These are phyloP conservation scores for Pocillopora meandrina DNA, from an alignment of 92 coral and sea anemone species.

Conservation along the genomic window DNA sequence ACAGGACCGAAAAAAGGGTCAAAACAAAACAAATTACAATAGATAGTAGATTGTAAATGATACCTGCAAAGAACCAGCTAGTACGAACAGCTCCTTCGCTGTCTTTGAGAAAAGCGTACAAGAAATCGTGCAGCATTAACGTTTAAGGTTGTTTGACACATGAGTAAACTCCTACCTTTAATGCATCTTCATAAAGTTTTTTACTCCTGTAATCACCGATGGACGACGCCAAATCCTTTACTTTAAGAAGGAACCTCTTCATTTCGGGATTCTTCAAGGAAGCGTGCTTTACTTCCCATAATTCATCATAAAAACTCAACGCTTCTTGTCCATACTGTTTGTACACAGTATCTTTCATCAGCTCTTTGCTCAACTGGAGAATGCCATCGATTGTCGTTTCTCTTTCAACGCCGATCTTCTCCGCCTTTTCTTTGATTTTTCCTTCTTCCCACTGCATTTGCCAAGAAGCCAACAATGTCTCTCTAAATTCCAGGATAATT, in stretches of 20 bases:
- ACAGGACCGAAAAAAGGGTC: no score
- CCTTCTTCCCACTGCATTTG: constrained; percentile 16
- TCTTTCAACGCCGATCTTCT: background rate
- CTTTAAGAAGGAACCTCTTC: constrained; percentile 1
- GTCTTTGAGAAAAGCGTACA: no score
- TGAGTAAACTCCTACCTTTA: background rate
- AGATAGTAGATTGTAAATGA: no score
- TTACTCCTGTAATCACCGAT: constrained; percentile 7
- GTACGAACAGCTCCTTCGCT: no score
- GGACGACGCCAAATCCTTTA: constrained; percentile 4
- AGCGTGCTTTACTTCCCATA: background rate
- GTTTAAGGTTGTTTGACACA: no score
- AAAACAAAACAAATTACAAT: no score
- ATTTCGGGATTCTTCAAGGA: background rate
- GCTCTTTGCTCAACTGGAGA: constrained; percentile 22
- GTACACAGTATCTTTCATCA: background rate
- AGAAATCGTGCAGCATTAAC: no score
- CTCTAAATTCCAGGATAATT: background rate
- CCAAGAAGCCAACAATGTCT: constrained; percentile 7
- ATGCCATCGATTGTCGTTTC: constrained; percentile 13
- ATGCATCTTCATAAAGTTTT: background rate
- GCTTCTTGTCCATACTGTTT: constrained; percentile 25
- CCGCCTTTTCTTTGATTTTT: background rate
- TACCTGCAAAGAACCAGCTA: no score
- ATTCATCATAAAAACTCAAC: background rate